Percentiles rank a stretch among this genome's conserved stretches.
phyloP scores from a whole-genome alignment of 2,888 invertebrate genomes.

The Eupeodes luniger region DNA sequence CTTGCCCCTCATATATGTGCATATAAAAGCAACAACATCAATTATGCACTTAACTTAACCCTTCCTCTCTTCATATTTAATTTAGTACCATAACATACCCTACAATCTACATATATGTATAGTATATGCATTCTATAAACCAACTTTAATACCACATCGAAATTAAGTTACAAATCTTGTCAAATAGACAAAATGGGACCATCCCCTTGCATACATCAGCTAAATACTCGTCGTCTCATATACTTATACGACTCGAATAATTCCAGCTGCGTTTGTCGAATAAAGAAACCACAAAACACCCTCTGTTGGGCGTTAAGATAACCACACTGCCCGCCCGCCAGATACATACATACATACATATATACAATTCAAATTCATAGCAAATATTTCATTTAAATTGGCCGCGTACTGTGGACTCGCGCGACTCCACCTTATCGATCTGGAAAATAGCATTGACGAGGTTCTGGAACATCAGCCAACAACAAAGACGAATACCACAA shows the following conservation, averaged over 20 bases:
- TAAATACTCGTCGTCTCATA: not conserved
- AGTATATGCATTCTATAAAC: not conserved
- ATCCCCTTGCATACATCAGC: constrained; percentile 41
- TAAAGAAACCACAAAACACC: constrained; percentile 48
- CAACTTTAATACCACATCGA: constrained; percentile 36
- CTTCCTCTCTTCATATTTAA: constrained; percentile 53
- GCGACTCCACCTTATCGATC: constrained; percentile 66
- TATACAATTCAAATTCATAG: constrained; percentile 68
- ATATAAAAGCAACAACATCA: constrained; percentile 47
- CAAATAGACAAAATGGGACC: constrained; percentile 66
- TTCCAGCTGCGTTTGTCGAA: constrained; percentile 61
- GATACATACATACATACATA: not conserved
- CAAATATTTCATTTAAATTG: constrained; percentile 76
- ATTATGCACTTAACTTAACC: constrained; percentile 68
- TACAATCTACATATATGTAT: not conserved
- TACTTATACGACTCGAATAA: not conserved
- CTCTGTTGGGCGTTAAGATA: constrained; percentile 41
- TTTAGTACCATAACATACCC: constrained; percentile 36
- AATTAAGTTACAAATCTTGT: constrained; percentile 76
- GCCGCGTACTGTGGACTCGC: constrained; percentile 44
- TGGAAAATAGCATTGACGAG: constrained; percentile 30
- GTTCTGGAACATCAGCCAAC: not conserved
- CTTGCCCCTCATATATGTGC: constrained; percentile 5
- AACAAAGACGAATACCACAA: not conserved
- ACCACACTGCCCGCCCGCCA: constrained; percentile 7